phyloP scores from a whole-genome alignment of 2,888 invertebrate genomes.

The Ethmia dodecea region DNA sequence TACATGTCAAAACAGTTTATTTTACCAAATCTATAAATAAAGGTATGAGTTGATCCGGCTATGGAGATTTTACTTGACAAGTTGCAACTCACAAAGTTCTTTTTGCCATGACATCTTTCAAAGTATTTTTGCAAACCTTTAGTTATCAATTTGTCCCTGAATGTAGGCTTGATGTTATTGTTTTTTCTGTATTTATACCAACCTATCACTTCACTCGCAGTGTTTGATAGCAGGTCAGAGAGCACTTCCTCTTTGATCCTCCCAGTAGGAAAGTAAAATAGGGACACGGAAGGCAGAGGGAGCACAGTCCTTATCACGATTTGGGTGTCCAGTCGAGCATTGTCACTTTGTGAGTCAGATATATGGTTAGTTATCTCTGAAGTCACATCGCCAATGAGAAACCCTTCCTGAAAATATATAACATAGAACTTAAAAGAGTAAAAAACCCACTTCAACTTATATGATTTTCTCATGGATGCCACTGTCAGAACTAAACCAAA shows the following conservation, averaged over 20 bases:
- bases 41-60: constrained; percentile 77
- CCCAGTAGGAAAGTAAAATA: constrained; percentile 78
- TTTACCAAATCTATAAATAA: constrained; percentile 79
- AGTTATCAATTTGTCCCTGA: constrained; percentile 80
- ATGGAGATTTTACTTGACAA: constrained; percentile 72
- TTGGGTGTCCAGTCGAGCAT: constrained; percentile 77
- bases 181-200: constrained; percentile 82
- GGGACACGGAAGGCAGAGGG: constrained; percentile 75
- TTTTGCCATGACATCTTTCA: constrained; percentile 65
- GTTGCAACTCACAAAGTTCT: constrained; percentile 80
- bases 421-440: too few species aligned
- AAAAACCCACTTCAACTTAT: too few species aligned
- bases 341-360: constrained; percentile 82
- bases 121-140: constrained; percentile 79
- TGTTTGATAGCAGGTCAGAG: constrained; percentile 65
- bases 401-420: constrained; percentile 80
- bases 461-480: too few species aligned
- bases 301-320: constrained; percentile 79
- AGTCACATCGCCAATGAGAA: constrained; percentile 80
- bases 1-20: constrained; percentile 73
- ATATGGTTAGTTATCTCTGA: constrained; percentile 81
- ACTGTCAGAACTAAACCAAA: too few species aligned
- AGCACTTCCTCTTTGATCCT: constrained; percentile 75
- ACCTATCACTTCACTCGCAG: constrained; percentile 78
- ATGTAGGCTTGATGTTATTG: constrained; percentile 72